Conservation (phyloP, 1,140 invertebrate species). For the Leptopilina clavipes region DNA sequence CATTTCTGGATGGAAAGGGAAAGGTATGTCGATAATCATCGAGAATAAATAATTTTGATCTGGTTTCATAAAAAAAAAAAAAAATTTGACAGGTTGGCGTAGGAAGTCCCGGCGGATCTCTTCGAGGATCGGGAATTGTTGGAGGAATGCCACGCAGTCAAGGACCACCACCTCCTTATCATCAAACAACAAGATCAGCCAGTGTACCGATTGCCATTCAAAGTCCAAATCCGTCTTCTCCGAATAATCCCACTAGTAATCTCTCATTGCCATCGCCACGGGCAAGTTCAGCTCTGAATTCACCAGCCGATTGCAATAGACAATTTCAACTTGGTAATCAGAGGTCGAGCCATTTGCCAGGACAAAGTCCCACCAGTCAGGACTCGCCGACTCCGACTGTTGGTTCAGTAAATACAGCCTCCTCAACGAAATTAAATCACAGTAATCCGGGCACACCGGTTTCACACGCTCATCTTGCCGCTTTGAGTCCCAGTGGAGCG, state of each 20-base stretch:
- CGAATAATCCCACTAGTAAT: slow-evolving; percentile 82
- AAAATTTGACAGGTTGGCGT: slow-evolving; percentile 55
- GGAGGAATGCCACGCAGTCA: slow-evolving; percentile 80
- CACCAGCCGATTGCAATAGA: slow-evolving; percentile 79
- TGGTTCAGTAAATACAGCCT: slow-evolving; percentile 62
- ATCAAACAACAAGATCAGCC: slow-evolving; percentile 86
- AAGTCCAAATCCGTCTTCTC: slow-evolving; percentile 82
- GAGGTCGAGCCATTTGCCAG: slow-evolving; percentile 75
- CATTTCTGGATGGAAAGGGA: slow-evolving; percentile 84
- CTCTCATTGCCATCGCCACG: slow-evolving; percentile 83
- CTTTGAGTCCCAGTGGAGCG: slow-evolving; percentile 72
- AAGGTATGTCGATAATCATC: slow-evolving; percentile 63
- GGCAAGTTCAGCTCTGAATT: slow-evolving; percentile 82
- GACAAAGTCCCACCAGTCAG: slow-evolving; percentile 80
- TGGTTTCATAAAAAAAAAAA: neutral
- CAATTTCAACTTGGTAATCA: slow-evolving; percentile 74
- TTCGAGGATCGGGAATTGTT: slow-evolving; percentile 71
- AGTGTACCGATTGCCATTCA: slow-evolving; percentile 88
- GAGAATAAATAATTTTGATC: neutral
- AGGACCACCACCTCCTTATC: slow-evolving; percentile 91
- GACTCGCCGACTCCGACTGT: slow-evolving; percentile 75
- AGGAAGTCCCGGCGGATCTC: slow-evolving; percentile 72
- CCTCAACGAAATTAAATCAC: slow-evolving; percentile 76
- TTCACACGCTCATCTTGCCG: slow-evolving; percentile 79
- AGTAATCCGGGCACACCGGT: slow-evolving; percentile 84